Conservation (phyloP, 2,113 vertebrate genomes). For the Gymnocephalus cernua region DNA sequence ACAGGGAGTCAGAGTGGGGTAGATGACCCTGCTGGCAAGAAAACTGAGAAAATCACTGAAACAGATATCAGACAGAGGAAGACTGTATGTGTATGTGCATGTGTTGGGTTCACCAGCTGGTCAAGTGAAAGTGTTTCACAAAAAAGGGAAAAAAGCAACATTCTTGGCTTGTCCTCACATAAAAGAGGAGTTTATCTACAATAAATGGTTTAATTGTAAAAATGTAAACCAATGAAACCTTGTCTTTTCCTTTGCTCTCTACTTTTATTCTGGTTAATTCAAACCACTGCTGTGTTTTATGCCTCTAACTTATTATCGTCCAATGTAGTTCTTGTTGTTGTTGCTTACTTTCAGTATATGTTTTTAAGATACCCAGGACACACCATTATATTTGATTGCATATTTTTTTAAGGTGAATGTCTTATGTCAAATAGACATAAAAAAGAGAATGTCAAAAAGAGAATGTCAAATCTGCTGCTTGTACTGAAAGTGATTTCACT, state of each 20-base stretch:
- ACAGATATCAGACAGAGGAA: slow-evolving; percentile 66
- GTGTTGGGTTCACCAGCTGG: slow-evolving; percentile 77
- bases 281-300: slow-evolving; percentile 1
- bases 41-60: slow-evolving; percentile 73
- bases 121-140: slow-evolving; percentile 62
- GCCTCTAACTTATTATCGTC: neutral
- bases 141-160: neutral
- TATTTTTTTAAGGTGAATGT: neutral
- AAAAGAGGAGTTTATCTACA: slow-evolving; percentile 2
- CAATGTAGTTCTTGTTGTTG: neutral
- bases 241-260: neutral
- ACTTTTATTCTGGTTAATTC: slow-evolving; percentile 1
- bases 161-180: slow-evolving; percentile 29
- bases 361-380: too few species aligned
- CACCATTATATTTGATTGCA: too few species aligned
- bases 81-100: slow-evolving; percentile 54
- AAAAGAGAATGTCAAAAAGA: too few species aligned
- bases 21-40: slow-evolving; percentile 70
- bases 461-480: neutral
- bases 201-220: slow-evolving; percentile 25
- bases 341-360: too few species aligned
- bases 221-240: slow-evolving; percentile 7
- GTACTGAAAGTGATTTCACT: neutral
- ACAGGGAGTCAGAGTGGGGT: slow-evolving; percentile 61
- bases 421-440: too few species aligned